Evolutionary conservation across 2,888 invertebrate genomes (phyloP).

Genomic region (Noctua janthe): DNA sequence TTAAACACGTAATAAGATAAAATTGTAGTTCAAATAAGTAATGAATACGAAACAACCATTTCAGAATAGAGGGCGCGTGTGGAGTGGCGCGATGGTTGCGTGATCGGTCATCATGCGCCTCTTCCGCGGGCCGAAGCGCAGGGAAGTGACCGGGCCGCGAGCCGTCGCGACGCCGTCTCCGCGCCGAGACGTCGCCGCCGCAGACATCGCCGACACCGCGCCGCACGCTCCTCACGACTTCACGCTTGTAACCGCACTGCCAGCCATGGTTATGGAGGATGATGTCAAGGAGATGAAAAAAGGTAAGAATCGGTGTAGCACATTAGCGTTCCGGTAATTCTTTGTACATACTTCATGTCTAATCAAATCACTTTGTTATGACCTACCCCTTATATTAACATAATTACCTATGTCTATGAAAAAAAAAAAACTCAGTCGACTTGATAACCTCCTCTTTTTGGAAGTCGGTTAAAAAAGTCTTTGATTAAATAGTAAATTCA

Average conservation of each 20-base stretch:
- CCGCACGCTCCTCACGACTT: constrained; percentile 90
- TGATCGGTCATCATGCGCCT: constrained; percentile 91
- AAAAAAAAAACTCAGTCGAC: too few relatives aligned
- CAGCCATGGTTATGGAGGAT: constrained; percentile 94
- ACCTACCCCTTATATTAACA: too few relatives aligned
- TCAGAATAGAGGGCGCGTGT: constrained; percentile 77
- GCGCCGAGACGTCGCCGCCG: constrained; percentile 82
- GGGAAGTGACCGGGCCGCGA: constrained; percentile 91
- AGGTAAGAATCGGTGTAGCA: constrained; percentile 78
- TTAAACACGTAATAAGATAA: neutral
- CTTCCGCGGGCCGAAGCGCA: constrained; percentile 92
- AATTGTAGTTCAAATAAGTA: neutral
- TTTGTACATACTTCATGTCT: neutral
- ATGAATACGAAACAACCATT: constrained; percentile 38
- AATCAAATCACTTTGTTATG: neutral
- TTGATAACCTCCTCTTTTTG: too few relatives aligned
- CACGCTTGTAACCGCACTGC: constrained; percentile 94
- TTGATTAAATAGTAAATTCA: neutral
- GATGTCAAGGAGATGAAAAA: constrained; percentile 91
- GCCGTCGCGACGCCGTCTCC: constrained; percentile 87
- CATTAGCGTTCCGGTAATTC: neutral
- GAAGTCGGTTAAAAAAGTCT: neutral
- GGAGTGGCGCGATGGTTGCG: constrained; percentile 86
- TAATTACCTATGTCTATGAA: neutral
- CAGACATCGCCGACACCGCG: constrained; percentile 89